Evolutionary conservation across 2,797 vertebrate species (phyloP), one percentile per base, ranked within the genome.

Genomic region (Paedocypris micromegethes): DNA sequence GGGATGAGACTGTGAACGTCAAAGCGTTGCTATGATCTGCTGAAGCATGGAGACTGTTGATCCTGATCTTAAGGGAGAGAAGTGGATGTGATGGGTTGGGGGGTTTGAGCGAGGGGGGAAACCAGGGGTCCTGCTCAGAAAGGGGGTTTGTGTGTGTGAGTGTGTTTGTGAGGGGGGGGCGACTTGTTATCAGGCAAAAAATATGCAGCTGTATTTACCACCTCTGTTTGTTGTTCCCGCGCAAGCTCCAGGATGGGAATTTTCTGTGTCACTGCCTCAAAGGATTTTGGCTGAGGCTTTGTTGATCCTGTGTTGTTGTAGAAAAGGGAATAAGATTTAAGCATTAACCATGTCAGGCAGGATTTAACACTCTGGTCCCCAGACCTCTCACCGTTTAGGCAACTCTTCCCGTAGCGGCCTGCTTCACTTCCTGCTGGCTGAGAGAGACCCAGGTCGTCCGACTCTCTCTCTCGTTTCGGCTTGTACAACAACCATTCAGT

Each of bases 211-310:
- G 92, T 92, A 90, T 92, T 93, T 93, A 91, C 92, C 84, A 89
- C 86, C 86, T 88, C 90, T 87, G 78, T 87, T 89, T 90, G 90
- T 87, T 88, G 90, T 93, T 90, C 83, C 91, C 88, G 89, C 84
- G 89, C 91, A 90, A 89, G 92, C 89, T 89, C 79, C 75, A 74
- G 81, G 86, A 89, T 91, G 91, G 89, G 92, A 91, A 92, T 93
- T 95, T 93, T 93, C 92, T 93, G 93, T 94, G 92, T 93, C 92
- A 92, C 88, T 93, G 92, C 85, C 84, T 92, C 87, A 86, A 89
- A 93, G 92, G 92, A 93, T 94, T 94, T 92, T 91, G 89, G 90
- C 89, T 89, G 86, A 85, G 83, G 89, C 92, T 93, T 91, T 93
- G 92, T 90, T 90, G 90, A 91, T 91, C 88, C 90, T 82, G 87